These are phyloP conservation scores for Harlomillsia oculata DNA, from an alignment of 1,140 invertebrate genomes.

Conservation along the genomic window DNA sequence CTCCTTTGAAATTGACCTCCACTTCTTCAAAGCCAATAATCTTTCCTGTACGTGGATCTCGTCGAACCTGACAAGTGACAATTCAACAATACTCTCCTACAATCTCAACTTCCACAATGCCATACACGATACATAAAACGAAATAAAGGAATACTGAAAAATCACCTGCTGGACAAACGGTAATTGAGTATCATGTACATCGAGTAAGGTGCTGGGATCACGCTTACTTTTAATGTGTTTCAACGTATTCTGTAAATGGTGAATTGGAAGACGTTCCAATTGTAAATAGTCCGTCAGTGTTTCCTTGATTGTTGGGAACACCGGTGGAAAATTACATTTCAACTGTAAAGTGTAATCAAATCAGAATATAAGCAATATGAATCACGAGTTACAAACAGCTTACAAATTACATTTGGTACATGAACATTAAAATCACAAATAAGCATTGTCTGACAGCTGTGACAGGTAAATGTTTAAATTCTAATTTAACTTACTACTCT, in stretches of 20 bases:
- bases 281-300: constrained; percentile 49
- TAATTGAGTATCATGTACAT: constrained; percentile 13
- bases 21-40: constrained; percentile 61
- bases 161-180: constrained; percentile 14
- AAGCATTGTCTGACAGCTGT: too few relatives aligned
- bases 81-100: not conserved
- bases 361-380: too few relatives aligned
- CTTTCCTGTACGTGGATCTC: constrained; percentile 60
- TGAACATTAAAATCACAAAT: too few relatives aligned
- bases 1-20: constrained; percentile 48
- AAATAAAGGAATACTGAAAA: not conserved
- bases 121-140: constrained; percentile 17
- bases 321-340: constrained; percentile 48
- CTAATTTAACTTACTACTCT: too few relatives aligned
- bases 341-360: too few relatives aligned
- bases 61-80: constrained; percentile 49
- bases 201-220: constrained; percentile 5
- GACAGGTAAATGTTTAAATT: too few relatives aligned
- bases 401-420: too few relatives aligned
- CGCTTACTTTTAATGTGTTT: constrained; percentile 15
- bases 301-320: constrained; percentile 47
- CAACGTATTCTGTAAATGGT: constrained; percentile 47
- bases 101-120: not conserved
- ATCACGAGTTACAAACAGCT: too few relatives aligned
- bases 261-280: constrained; percentile 53